Evolutionary conservation across 2,797 vertebrate genomes (phyloP), one percentile per base, ranked within the genome.

Genomic region (Siniperca obscura): DNA sequence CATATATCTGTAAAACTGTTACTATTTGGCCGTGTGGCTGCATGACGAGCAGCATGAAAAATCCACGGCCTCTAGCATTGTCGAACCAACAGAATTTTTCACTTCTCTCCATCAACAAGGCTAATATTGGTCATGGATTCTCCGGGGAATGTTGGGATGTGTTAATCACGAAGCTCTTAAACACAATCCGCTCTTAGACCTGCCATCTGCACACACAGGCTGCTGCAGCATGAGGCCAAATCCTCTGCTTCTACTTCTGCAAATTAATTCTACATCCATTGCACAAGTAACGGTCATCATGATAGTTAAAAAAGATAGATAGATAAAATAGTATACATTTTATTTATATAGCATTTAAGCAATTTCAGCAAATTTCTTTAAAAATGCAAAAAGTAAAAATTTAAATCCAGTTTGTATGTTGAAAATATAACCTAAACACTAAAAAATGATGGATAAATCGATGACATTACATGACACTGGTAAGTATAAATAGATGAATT

Each of bases 161-260:
- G 90, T 91, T 93, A 90, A 93, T 94, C 94, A 89, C 27, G 9
- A 87, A 92, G 92, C 93, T 95, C 85, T 90, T 59, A 83, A 83
- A 80, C 90, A 81, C 91, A 93, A 93, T 95, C 91, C 90, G 86
- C 90, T 90, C 89, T 80, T 81, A 91, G 87, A 83, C 92, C 78
- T 13, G 76, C 95, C 95, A 95, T 95, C 95, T 96, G 95, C 80
- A 93, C 80, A 57, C 85, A 38, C 93, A 91, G 81, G 93, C 95
- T 95, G 94, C 91, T 92, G 80, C 87, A 71, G 57, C 84, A 60
- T 71, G 70, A 83, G 75, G 79, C 84, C 71, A 52, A 89, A 80
- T 78, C 76, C 74, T 70, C 81, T 74, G 42, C 77, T 86, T 60
- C 67, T 60, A 67, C 74, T 74, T 68, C 78, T 79, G 61, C 30